Base-by-base conservation (phyloP, 2,797 vertebrate species). In the Miichthys miiuy region DNA sequence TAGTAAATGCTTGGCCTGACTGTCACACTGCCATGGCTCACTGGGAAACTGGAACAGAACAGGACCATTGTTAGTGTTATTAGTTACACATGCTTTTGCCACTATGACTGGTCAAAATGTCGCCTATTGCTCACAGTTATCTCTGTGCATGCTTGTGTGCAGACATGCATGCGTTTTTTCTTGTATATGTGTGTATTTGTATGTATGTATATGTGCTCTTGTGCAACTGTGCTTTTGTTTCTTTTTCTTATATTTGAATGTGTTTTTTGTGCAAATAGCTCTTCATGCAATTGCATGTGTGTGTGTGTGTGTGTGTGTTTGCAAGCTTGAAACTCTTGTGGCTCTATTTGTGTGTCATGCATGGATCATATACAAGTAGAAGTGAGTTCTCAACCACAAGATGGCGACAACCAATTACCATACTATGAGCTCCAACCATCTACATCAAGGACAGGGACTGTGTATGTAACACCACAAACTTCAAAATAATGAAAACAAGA, bases 381-480 rank as follows among this genome's bases (percentile, higher is more conserved):
- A 21, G 9, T 61, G 14, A 64, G 23, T 25, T 55, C 10, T 76
- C 65, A 64, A 57, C 90, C 92, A 93, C 89, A 83, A 93, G 92
- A 82, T 93, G 92, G 92, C 86, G 81, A 81, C 79, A 89, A 48
- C 21, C 20, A 83, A 42, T 83, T 84, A 30, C 54, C 60, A 16
- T 63, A 63, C 23, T 44, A 4, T 25, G 20, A 17, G 44, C 30
- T 68, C 10, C 30, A 75, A 12, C 6, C 44, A 5, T 55, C 34
- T 6, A 13, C 17, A 41, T 47, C 8, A 20, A n/a, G 12, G 38
- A 25, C 47, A 27, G 2, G 16, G 21, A 38, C 27, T 50, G 12
- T 14, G 17, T 3, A 25, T 25, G 7, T 25, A 5, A 50, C 4
- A 21, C 30, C n/a, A 27, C 8, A 57, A 76, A 51, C 25, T 34